Evolutionary conservation across 1,140 invertebrate genomes (phyloP).

Genomic region (Bradysia coprophila): DNA sequence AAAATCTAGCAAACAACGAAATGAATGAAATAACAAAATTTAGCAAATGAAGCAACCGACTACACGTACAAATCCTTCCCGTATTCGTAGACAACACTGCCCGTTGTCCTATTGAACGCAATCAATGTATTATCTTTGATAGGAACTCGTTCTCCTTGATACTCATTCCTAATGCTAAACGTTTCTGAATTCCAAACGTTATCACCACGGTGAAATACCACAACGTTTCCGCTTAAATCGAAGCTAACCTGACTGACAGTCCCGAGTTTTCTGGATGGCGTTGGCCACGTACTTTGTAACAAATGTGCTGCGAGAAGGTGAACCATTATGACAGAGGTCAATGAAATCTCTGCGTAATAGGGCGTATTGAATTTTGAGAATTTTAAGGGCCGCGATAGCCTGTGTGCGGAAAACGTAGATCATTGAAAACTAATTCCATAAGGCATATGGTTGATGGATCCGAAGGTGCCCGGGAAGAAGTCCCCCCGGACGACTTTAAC

Average conservation of each 20-base stretch:
- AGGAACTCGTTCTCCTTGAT: constrained; percentile 36
- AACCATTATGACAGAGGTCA: too few relatives aligned
- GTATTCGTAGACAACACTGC: constrained; percentile 53
- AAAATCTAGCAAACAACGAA: constrained; percentile 53
- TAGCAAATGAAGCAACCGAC: constrained; percentile 2
- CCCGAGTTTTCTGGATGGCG: constrained; percentile 33
- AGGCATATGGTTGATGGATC: too few relatives aligned
- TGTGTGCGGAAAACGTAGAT: too few relatives aligned
- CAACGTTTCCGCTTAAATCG: constrained; percentile 49
- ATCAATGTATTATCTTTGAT: constrained; percentile 57
- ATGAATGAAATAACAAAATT: constrained; percentile 5
- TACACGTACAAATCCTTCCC: constrained; percentile 55
- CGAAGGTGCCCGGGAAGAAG: too few relatives aligned
- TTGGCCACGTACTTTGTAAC: constrained; percentile 29
- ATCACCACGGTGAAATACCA: constrained; percentile 67
- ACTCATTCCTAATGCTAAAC: constrained; percentile 41
- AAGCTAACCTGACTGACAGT: constrained; percentile 66
- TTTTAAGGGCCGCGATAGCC: too few relatives aligned
- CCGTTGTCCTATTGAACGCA: constrained; percentile 47
- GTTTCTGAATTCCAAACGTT: constrained; percentile 49
- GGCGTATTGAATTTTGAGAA: too few relatives aligned
- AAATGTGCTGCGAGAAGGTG: constrained; percentile 13
- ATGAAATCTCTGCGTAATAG: too few relatives aligned
- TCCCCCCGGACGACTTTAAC: too few relatives aligned
- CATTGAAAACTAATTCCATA: too few relatives aligned